These are phyloP conservation scores for Halichoerus grypus DNA, from an alignment of 2,113 vertebrate species.

Conservation along the genomic window DNA sequence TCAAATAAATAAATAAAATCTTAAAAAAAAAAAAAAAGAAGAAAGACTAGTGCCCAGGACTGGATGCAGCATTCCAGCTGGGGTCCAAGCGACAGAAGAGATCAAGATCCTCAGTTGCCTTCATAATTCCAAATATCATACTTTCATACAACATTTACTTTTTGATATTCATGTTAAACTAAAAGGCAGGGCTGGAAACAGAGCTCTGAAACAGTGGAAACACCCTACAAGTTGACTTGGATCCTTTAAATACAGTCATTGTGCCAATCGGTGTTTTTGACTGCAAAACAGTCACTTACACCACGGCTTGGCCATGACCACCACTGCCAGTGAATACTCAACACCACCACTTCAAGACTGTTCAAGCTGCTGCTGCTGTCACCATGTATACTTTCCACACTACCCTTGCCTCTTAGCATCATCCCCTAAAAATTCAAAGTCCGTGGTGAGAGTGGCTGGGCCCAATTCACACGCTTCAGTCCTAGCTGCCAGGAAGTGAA, in stretches of 20 bases:
- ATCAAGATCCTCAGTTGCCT: neutral
- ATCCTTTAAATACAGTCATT: constrained; percentile 10
- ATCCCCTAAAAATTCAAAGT: constrained; percentile 1
- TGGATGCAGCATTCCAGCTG: neutral
- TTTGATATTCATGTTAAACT: constrained; percentile 16
- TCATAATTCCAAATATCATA: neutral
- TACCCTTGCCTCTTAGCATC: neutral
- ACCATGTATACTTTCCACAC: neutral
- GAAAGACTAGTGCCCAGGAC: neutral
- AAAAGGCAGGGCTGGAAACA: neutral
- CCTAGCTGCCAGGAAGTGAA: neutral
- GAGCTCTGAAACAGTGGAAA: neutral
- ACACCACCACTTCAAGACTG: neutral
- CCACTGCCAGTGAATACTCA: neutral
- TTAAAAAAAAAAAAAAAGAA: no score
- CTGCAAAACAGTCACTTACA: neutral
- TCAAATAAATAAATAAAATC: no score
- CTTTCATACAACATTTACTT: neutral
- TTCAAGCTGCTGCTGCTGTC: neutral
- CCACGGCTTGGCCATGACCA: neutral
- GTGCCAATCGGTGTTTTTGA: neutral
- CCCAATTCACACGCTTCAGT: neutral
- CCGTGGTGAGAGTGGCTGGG: neutral
- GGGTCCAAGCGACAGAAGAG: neutral
- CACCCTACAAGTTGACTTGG: neutral